Conservation (phyloP, 1,140 invertebrate genomes). For the Cherax quadricarinatus region DNA sequence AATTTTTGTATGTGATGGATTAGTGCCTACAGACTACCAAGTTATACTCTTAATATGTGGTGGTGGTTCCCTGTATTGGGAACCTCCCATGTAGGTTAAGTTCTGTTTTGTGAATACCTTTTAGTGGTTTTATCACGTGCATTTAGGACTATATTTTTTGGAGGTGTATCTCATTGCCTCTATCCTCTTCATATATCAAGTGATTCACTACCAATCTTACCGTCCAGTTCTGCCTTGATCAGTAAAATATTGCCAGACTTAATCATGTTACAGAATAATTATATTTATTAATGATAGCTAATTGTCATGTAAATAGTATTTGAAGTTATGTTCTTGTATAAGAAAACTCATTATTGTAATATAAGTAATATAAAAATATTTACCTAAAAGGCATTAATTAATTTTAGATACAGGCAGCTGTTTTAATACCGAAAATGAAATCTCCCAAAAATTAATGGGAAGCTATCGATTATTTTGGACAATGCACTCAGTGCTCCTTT, state of each 20-base stretch:
- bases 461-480: conserved; percentile 42
- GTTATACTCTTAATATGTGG: conserved; percentile 41
- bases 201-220: conserved; percentile 61
- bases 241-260: conserved; percentile 59
- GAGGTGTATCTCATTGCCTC: conserved; percentile 53
- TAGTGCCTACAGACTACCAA: conserved; percentile 64
- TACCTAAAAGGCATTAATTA: conserved; percentile 66
- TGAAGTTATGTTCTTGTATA: conserved; percentile 52
- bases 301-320: conserved; percentile 63
- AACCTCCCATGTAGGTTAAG: conserved; percentile 55
- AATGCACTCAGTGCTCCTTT: conserved; percentile 71
- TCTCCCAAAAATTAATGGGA: conserved; percentile 26
- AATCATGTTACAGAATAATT: conserved; percentile 60
- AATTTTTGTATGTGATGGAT: conserved; percentile 59
- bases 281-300: conserved; percentile 60
- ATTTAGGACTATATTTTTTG: conserved; percentile 29
- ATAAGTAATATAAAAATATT: conserved; percentile 44
- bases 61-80: conserved; percentile 30
- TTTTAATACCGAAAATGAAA: conserved; percentile 35
- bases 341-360: conserved; percentile 55
- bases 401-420: conserved; percentile 66
- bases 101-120: conserved; percentile 53
- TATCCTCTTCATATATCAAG: conserved; percentile 53
- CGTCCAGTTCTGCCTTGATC: conserved; percentile 68
- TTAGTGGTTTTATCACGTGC: conserved; percentile 41